A percentile compares a stretch with the other conserved stretches of the same genome.
phyloP scores from a whole-genome alignment of 1,140 invertebrate species.

The Delia radicum region DNA sequence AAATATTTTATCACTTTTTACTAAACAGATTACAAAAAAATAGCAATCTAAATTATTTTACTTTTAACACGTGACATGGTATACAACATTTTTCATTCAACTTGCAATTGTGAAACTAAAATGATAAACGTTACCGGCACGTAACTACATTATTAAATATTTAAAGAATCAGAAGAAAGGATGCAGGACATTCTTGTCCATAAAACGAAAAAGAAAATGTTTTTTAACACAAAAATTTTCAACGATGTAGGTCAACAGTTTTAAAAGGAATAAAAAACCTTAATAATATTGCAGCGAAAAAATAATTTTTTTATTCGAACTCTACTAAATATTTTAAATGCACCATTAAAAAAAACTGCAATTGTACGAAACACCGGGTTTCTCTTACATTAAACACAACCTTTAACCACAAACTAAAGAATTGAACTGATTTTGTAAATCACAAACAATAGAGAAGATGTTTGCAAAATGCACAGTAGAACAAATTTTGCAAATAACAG shows the following conservation, averaged over 20 bases:
- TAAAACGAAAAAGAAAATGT: background rate
- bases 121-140: background rate
- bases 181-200: background rate
- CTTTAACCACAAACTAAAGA: background rate
- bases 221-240: too few relatives aligned
- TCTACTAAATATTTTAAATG: background rate
- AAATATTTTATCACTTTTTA: too few relatives aligned
- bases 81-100: background rate
- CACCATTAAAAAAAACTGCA: background rate
- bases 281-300: background rate
- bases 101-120: background rate
- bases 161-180: background rate
- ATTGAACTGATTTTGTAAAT: slow-evolving; percentile 18
- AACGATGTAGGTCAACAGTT: background rate
- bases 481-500: background rate
- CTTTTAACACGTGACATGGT: background rate
- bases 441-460: slow-evolving; percentile 14
- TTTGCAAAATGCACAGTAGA: background rate
- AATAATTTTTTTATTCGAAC: background rate
- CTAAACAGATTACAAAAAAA: background rate
- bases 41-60: background rate
- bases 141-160: slow-evolving; percentile 15
- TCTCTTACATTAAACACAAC: background rate
- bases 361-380: background rate
- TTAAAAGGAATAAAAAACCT: background rate